These are phyloP conservation scores for Drosophila anceps DNA, from an alignment of 2,888 invertebrate genomes.

Conservation along the genomic window DNA sequence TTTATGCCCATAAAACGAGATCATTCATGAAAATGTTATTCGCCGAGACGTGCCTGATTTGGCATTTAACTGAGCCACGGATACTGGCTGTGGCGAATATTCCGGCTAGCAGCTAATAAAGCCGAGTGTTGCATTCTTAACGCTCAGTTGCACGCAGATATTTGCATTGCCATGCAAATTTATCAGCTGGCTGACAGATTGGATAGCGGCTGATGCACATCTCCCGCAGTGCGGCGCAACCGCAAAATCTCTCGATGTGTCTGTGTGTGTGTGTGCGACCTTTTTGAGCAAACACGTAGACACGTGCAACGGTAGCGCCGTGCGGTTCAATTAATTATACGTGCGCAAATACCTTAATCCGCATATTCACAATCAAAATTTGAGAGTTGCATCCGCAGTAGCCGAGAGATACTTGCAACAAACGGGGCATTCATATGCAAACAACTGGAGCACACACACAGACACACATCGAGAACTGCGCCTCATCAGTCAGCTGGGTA, in stretches of 20 bases:
- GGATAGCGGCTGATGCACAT: slow-evolving; percentile 44
- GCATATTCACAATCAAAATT: slow-evolving; percentile 77
- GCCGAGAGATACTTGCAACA: slow-evolving; percentile 66
- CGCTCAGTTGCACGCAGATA: slow-evolving; percentile 52
- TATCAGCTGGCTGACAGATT: slow-evolving; percentile 23
- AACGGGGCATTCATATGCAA: slow-evolving; percentile 69
- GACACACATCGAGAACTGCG: slow-evolving; percentile 31
- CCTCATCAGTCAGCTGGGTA: slow-evolving; percentile 53
- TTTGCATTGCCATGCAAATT: slow-evolving; percentile 62
- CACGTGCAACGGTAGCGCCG: slow-evolving; percentile 51
- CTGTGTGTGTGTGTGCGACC: neutral
- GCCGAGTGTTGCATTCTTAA: slow-evolving; percentile 48
- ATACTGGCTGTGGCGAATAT: slow-evolving; percentile 3
- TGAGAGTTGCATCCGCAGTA: slow-evolving; percentile 59
- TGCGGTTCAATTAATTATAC: slow-evolving; percentile 82
- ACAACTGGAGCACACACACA: slow-evolving; percentile 57
- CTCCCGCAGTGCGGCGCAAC: slow-evolving; percentile 58
- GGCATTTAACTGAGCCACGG: slow-evolving; percentile 28
- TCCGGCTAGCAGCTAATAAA: slow-evolving; percentile 35
- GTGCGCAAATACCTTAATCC: slow-evolving; percentile 81
- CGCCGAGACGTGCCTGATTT: slow-evolving; percentile 14
- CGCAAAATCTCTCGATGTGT: slow-evolving; percentile 37
- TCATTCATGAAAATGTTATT: slow-evolving; percentile 10
- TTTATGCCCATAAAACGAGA: neutral
- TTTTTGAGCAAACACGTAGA: slow-evolving; percentile 33